These are phyloP conservation scores for Vollenhovia emeryi DNA, from an alignment of 1,140 invertebrate species.

Conservation along the genomic window DNA sequence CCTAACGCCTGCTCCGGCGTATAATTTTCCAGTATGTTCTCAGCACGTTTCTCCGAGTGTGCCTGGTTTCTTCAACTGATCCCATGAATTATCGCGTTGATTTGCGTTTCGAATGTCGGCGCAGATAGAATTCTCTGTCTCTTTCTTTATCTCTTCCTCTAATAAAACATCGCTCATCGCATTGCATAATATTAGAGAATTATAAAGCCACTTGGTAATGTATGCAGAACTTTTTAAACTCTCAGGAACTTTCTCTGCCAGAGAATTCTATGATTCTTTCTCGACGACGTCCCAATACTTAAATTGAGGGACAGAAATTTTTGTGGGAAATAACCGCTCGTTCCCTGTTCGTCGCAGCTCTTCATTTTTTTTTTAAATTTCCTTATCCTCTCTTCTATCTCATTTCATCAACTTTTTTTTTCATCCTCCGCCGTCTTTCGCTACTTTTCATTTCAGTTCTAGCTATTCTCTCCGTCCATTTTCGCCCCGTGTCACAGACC, in stretches of 20 bases:
- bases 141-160: not conserved
- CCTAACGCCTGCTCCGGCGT: slow-evolving; percentile 3
- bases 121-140: not conserved
- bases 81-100: slow-evolving; percentile 36
- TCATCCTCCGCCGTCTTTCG: not conserved
- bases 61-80: slow-evolving; percentile 17
- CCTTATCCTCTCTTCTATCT: not conserved
- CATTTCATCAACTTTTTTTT: not conserved
- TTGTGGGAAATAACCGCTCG: slow-evolving; percentile 21
- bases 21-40: slow-evolving; percentile 53
- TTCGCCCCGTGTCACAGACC: not conserved
- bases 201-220: slow-evolving; percentile 37
- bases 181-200: slow-evolving; percentile 31
- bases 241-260: slow-evolving; percentile 21
- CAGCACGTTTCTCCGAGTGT: not conserved
- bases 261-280: slow-evolving; percentile 45
- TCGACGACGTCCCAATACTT: slow-evolving; percentile 23
- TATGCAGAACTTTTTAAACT: slow-evolving; percentile 45
- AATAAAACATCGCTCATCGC: slow-evolving; percentile 26
- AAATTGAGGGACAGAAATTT: slow-evolving; percentile 48
- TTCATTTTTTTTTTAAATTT: slow-evolving; percentile 44
- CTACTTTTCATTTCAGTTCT: slow-evolving; percentile 17
- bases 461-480: slow-evolving; percentile 14
- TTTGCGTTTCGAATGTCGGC: slow-evolving; percentile 21
- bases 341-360: not conserved